Evolutionary conservation across 2,888 invertebrate genomes (phyloP), one percentile per base, ranked within the genome.

Genomic region (Drosophila buzzatii): DNA sequence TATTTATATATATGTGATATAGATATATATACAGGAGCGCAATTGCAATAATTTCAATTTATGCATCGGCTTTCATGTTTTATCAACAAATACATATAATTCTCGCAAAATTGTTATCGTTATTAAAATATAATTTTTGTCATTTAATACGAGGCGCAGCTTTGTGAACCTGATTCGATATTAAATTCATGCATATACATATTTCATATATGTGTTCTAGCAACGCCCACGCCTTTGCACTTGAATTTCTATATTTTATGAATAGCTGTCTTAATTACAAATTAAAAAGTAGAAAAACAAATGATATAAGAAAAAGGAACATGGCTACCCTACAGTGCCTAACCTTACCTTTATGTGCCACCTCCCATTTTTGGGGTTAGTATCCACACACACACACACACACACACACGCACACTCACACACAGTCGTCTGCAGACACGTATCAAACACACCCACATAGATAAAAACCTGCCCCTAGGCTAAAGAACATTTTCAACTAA

Each of bases 291-390:
- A 63, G 41, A 59, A 42, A 66, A 76, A 56, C 66, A 49, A 81
- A 73, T 73, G 69, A 63, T 71, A 76, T 79, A 73, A 70, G 57
- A 27, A 64, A 62, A 64, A 70, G 64, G 62, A 79, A 74, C 84
- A 84, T 84, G 84, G 87, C 83, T 83, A 70, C 72, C n/a, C 79
- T 81, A 89, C 72, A 74, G 63, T 71, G 81, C 81, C 84, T 85
- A 83, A 53, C 56, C 75, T 77, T 79, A 61, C 77, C 80, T 70
- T 60, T 75, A 83, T 83, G n/a, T 77, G 71, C 87, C 84, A 84
- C 84, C 84, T 84, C 89, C 89, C 89, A 81, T 89, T 85, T 85
- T 84, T 81, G 84, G 84, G 84, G 89, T 84, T 86, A 89, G 49
- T 86, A 53, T 86, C 56, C 67, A 35, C 69, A 37, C 44, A 42